A percentile compares a stretch with the other conserved stretches of the same genome.
These are phyloP conservation scores for Ictalurus furcatus DNA, from an alignment of 2,113 vertebrate species.

Conservation along the genomic window DNA sequence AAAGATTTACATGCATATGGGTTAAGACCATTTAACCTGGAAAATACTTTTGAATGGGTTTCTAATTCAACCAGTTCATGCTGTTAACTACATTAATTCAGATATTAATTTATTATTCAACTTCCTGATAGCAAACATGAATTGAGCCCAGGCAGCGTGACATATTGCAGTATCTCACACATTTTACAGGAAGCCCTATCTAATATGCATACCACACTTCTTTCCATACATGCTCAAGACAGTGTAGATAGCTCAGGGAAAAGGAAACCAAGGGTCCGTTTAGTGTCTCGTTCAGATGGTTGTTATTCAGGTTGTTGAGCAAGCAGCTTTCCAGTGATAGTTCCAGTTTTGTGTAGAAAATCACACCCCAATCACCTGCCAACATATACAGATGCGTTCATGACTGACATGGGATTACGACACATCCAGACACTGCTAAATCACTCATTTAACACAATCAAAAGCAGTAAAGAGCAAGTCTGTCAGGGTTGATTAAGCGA, in stretches of 20 bases:
- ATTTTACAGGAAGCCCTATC: background rate
- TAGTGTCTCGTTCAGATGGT: background rate
- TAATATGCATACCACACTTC: background rate
- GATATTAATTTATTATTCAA: background rate
- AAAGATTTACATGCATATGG: background rate
- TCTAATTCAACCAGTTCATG: background rate
- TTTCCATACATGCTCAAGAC: background rate
- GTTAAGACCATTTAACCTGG: background rate
- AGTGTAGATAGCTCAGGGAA: background rate
- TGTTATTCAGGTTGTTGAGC: background rate
- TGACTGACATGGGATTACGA: background rate
- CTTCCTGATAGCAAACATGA: background rate
- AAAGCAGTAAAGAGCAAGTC: background rate
- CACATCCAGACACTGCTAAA: background rate
- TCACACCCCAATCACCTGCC: background rate
- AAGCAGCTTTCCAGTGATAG: constrained; percentile 3
- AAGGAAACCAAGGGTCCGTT: background rate
- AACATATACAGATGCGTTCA: background rate
- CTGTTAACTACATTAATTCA: background rate
- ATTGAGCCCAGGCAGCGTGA: background rate
- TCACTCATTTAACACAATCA: background rate
- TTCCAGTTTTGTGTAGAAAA: background rate
- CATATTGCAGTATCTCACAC: background rate
- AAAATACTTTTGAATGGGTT: background rate
- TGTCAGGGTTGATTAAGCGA: background rate